Conservation (phyloP, 2,797 vertebrate species). For the Chrysocyon brachyurus region DNA sequence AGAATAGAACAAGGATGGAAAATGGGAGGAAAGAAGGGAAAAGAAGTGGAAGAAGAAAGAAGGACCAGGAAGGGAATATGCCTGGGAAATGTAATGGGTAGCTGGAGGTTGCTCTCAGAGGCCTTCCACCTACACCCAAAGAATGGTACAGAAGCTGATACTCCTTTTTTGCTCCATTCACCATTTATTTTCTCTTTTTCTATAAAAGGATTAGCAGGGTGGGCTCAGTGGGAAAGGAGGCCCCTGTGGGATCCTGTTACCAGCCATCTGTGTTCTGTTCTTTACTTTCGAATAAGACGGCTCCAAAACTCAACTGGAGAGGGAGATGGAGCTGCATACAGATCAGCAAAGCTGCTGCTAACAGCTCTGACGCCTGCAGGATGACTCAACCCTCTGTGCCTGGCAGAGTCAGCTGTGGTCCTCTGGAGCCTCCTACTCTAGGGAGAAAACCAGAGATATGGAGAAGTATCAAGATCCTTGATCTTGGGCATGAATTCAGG, state of each 20-base stretch:
- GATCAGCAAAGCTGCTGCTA: slow-evolving; percentile 88
- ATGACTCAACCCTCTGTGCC: slow-evolving; percentile 89
- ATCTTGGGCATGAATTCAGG: slow-evolving; percentile 78
- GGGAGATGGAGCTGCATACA: slow-evolving; percentile 88
- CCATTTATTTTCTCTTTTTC: slow-evolving; percentile 80
- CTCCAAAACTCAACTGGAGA: slow-evolving; percentile 84
- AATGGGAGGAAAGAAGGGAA: not conserved
- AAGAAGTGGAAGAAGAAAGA: slow-evolving; percentile 38
- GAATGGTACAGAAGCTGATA: slow-evolving; percentile 78
- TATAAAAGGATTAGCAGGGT: slow-evolving; percentile 84
- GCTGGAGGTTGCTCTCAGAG: slow-evolving; percentile 53
- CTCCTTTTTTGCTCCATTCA: slow-evolving; percentile 74
- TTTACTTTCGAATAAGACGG: slow-evolving; percentile 84
- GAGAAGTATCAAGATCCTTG: slow-evolving; percentile 34
- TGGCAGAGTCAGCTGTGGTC: slow-evolving; percentile 88
- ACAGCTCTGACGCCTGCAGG: slow-evolving; percentile 89
- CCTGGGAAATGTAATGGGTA: slow-evolving; percentile 62
- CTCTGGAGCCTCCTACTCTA: slow-evolving; percentile 86
- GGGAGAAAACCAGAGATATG: slow-evolving; percentile 82
- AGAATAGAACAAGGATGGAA: slow-evolving; percentile 32
- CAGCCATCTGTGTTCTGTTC: slow-evolving; percentile 83
- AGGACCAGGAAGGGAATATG: slow-evolving; percentile 9
- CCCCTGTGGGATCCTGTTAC: slow-evolving; percentile 84
- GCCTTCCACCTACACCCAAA: slow-evolving; percentile 66
- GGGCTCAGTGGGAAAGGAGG: slow-evolving; percentile 82